Evolutionary conservation across 2,888 invertebrate species (phyloP).

Genomic region (Ophion ventricosus): DNA sequence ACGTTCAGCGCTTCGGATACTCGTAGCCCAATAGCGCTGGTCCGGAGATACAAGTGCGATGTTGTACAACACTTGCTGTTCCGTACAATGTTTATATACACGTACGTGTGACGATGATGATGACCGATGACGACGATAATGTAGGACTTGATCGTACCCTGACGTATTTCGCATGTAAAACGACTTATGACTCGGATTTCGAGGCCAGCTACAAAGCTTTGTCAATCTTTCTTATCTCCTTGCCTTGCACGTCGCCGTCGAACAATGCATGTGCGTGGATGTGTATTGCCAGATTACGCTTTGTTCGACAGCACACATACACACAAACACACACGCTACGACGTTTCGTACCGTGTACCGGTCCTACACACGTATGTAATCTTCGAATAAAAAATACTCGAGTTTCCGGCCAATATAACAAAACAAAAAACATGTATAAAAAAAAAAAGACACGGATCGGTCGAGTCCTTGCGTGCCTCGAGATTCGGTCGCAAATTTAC

Average conservation of each 20-base stretch:
- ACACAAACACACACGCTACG: too few relatives aligned
- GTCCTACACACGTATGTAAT: background rate
- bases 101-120: background rate
- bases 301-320: background rate
- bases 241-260: conserved; percentile 15
- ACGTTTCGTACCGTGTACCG: background rate
- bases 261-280: conserved; percentile 29
- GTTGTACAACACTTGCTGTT: background rate
- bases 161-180: conserved; percentile 31
- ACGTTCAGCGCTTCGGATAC: too few relatives aligned
- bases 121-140: conserved; percentile 2
- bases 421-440: too few relatives aligned
- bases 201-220: conserved; percentile 43
- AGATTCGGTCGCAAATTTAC: too few relatives aligned
- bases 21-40: background rate
- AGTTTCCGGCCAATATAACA: too few relatives aligned
- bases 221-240: conserved; percentile 46
- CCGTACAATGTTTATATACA: too few relatives aligned
- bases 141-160: conserved; percentile 13
- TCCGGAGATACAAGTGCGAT: background rate
- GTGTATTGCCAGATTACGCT: background rate
- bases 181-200: conserved; percentile 20
- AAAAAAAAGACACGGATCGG: too few relatives aligned
- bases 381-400: too few relatives aligned
- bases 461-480: too few relatives aligned